phyloP scores from a whole-genome alignment of 1,140 invertebrate species.

The Lordiphosa mommai region DNA sequence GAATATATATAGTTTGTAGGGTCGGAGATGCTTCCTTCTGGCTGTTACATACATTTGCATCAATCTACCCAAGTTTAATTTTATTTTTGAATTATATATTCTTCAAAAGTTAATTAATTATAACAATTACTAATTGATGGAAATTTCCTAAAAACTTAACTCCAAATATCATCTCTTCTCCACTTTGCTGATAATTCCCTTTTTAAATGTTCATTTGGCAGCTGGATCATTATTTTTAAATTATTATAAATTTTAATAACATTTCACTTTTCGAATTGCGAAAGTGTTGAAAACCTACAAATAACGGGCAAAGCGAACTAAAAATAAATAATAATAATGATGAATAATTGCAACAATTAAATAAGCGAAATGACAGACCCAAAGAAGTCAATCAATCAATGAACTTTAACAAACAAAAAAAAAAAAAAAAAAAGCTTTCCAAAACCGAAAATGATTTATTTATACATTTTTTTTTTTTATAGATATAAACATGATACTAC shows the following conservation, averaged over 20 bases:
- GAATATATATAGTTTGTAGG: no score
- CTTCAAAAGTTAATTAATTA: no score
- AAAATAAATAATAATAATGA: conserved; percentile 52
- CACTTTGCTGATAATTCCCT: conserved; percentile 14
- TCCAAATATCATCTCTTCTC: not conserved
- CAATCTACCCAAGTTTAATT: no score
- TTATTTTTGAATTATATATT: no score
- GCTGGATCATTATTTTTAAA: conserved; percentile 50
- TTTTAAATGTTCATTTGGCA: conserved; percentile 19
- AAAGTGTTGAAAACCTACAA: conserved; percentile 57
- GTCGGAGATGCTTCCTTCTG: no score
- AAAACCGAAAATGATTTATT: conserved; percentile 35
- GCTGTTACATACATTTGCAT: no score
- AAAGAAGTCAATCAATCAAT: conserved; percentile 47
- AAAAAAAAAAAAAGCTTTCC: conserved; percentile 32
- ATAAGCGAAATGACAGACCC: conserved; percentile 24
- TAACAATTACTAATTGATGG: not conserved
- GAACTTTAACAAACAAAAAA: conserved; percentile 18
- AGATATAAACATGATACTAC: conserved; percentile 58
- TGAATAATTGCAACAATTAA: conserved; percentile 65
- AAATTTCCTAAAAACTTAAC: conserved; percentile 9
- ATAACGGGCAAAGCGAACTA: conserved; percentile 24
- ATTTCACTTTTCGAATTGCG: conserved; percentile 39
- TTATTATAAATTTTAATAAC: conserved; percentile 58
- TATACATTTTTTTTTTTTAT: conserved; percentile 23